Evolutionary conservation across 2,888 invertebrate species (phyloP), one percentile per base, ranked within the genome.

Genomic region (Macropis europaea): DNA sequence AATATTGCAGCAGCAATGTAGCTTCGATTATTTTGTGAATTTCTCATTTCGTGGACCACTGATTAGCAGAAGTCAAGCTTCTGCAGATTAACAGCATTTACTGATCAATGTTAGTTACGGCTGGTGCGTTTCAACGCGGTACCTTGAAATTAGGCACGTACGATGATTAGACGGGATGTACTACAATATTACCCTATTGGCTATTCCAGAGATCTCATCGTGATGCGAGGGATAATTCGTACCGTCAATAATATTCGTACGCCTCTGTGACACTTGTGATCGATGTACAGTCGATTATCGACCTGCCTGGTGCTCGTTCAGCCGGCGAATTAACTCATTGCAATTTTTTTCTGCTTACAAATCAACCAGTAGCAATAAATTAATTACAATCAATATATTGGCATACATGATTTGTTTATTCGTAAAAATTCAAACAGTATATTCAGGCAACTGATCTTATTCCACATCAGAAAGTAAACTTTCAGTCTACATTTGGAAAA

Each of bases 101-200:
- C 81, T 79, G 77, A 85, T 84, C 80, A 79, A 75, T 80, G 84
- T 86, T 87, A 85, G 83, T 86, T 84, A 85, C 83, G 83, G 84
- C 83, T 82, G 82, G 76, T 73, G 79, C 74, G 77, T 84, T 79
- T 82, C 81, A 76, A 76, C 76, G 76, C 69, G 62, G 57, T 84
- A 79, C 84, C 86, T 84, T 87, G 84, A 87, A 87, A 87, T 88
- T 87, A 87, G 84, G 80, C 85, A 82, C 82, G 82, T 82, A 76
- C 84, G 83, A 87, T 88, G 87, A 88, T 88, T 88, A 87, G 83
- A 86, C 84, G 79, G 81, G 61, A 52, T 57, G 57, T 43, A 62
- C 36, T 57, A 67, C 52, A 60, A 60, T 60, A 67, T 69, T 59
- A 70, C 70, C 72, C 79, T 61, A 81, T 77, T 75, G 77, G 73